Evolutionary conservation across 2,113 vertebrate species (phyloP), one percentile per base, ranked within the genome.

Genomic region (Dasyurus viverrinus): DNA sequence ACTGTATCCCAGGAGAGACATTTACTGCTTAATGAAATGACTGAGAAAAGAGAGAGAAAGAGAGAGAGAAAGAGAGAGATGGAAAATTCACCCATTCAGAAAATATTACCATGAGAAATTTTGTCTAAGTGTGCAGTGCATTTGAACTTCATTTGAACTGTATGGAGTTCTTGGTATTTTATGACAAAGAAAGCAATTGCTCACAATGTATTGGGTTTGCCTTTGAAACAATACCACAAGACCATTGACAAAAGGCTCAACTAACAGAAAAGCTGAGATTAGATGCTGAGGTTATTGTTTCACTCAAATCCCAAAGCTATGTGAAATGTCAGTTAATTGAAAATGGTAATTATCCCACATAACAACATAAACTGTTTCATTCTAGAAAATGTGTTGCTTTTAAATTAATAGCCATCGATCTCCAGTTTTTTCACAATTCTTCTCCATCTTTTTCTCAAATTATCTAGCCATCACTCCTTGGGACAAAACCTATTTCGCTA

Each of bases 361-460:
- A 98, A 97, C 98, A 98, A 98, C 97, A 98, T 97, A 96, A 98
- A 97, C 96, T 97, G 95, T 98, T 98, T 98, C 98, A 98, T 98
- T 98, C 98, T 97, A 97, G 98, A 97, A 97, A 98, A 98, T 98
- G 97, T 98, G 97, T 96, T 97, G 60, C 98, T 98, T 98, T 98
- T 98, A 98, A 99, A 99, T 99, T 98, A 99, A 98, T 98, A 98
- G 98, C 92, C 97, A 99, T 99, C 0, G 98, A 99, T 98, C 97
- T 97, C 96, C 93, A 95, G 90, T 55, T 96, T 96, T 98, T 98
- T 98, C 96, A 96, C 97, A 96, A 97, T 98, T 97, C 97, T 96
- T 97, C 95, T 97, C 96, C 97, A 97, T 97, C 89, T 90, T 97
- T 98, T 98, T 96, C 96, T 98, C 97, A 98, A 98, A 98, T 98